Base-by-base conservation (phyloP, 2,797 vertebrate genomes). In the Eleutherodactylus coqui region DNA sequence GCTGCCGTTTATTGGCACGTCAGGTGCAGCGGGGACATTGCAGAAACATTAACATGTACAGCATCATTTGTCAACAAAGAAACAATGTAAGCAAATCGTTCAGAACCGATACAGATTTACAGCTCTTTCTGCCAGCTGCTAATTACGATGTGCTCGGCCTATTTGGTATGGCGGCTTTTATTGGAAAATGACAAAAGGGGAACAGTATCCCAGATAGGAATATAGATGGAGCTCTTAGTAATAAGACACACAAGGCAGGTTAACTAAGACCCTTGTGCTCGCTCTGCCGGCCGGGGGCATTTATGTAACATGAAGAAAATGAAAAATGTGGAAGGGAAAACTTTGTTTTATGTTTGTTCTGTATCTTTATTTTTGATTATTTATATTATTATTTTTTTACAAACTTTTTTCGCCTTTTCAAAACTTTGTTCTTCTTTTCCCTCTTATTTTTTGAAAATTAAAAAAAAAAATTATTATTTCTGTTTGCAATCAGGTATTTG, bases 71-170 rank as follows among this genome's bases (percentile, higher is more conserved):
- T 95, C 95, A 96, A 96, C 95, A 95, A 94, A 95, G 94, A 94
- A 95, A 95, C 94, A 94, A 96, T 95, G 95, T 96, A 96, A 95
- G 95, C 95, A 95, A 96, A 96, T 96, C 94, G 93, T 95, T 95
- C 94, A 94, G 94, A 95, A 96, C 95, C 94, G 93, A 92, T 93
- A 94, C 93, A 95, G 94, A 95, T 96, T 96, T 95, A 95, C 94
- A 93, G 94, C 93, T 92, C 93, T 93, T 91, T 92, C 94, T 95
- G 95, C 95, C 95, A 96, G 94, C 94, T 95, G 94, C 94, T 95
- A 95, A 96, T 96, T 96, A 96, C 93, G 93, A 94, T 94, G 95
- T 94, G 94, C 93, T 95, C 91, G 92, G 94, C 94, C 95, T 96
- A 94, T 96, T 95, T 96, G 94, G 92, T 94, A 94, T 93, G 93